phyloP scores from a whole-genome alignment of 2,797 vertebrate genomes.

The Sebastes vulpes region DNA sequence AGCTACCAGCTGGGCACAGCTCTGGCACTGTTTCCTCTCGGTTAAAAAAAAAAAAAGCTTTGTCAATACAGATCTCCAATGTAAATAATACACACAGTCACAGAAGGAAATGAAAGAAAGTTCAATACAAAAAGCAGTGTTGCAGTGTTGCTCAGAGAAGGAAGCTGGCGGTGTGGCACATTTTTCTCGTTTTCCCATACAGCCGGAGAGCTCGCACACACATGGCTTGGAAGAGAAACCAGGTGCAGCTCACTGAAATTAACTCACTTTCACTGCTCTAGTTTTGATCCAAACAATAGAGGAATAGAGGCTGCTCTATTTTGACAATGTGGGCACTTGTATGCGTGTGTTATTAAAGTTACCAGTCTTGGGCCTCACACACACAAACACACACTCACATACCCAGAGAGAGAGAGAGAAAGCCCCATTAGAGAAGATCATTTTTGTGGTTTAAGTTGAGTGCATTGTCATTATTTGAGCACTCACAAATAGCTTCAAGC shows the following conservation, averaged over 20 bases:
- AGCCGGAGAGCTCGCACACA: constrained; percentile 63
- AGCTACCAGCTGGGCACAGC: constrained; percentile 73
- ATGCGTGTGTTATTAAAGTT: constrained; percentile 49
- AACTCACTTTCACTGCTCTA: constrained; percentile 77
- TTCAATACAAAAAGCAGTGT: constrained; percentile 36
- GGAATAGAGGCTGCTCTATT: constrained; percentile 73
- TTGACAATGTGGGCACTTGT: constrained; percentile 68
- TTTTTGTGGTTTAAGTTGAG: constrained; percentile 54
- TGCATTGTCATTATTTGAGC: constrained; percentile 33
- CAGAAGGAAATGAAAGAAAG: constrained; percentile 60
- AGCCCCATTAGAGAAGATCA: constrained; percentile 21
- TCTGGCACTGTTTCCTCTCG: constrained; percentile 63
- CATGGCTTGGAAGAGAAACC: constrained; percentile 72
- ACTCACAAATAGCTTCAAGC: constrained; percentile 36
- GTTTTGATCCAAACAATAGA: constrained; percentile 79
- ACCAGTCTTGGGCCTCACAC: constrained; percentile 24
- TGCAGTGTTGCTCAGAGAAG: constrained; percentile 45
- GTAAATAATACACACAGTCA: constrained; percentile 62
- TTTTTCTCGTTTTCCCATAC: constrained; percentile 54
- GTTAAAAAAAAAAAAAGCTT: constrained; percentile 40
- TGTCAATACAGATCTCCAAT: constrained; percentile 66
- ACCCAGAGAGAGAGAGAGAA: constrained; percentile 8
- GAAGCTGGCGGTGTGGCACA: constrained; percentile 56
- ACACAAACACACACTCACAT: constrained; percentile 10
- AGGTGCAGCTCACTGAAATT: constrained; percentile 78